Evolutionary conservation across 2,888 invertebrate species (phyloP).

Genomic region (Drosophila histrio): DNA sequence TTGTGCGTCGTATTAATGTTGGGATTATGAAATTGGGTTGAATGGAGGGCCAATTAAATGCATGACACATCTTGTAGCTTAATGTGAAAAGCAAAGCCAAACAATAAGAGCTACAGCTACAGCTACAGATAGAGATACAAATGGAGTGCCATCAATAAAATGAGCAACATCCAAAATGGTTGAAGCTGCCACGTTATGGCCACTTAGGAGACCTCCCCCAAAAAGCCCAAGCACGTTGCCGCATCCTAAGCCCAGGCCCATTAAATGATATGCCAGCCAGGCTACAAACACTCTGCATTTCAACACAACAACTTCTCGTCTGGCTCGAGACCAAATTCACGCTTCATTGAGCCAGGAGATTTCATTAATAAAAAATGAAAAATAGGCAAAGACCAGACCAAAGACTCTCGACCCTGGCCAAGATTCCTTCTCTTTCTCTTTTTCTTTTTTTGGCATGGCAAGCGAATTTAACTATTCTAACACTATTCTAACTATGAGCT

Average conservation of each 20-base stretch:
- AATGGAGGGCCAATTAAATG: slow-evolving; percentile 43
- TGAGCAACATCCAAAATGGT: slow-evolving; percentile 34
- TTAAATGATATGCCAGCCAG: slow-evolving; percentile 49
- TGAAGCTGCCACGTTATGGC: slow-evolving; percentile 53
- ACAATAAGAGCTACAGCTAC: slow-evolving; percentile 8
- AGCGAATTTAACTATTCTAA: slow-evolving; percentile 78
- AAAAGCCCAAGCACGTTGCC: slow-evolving; percentile 43
- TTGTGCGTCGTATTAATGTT: slow-evolving; percentile 42
- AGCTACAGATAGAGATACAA: slow-evolving; percentile 26
- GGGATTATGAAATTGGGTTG: slow-evolving; percentile 51
- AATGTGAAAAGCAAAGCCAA: not conserved
- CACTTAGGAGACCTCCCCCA: slow-evolving; percentile 40
- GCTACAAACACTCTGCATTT: slow-evolving; percentile 5
- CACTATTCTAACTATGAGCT: no score
- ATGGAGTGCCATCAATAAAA: slow-evolving; percentile 57
- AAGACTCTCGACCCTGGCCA: not conserved
- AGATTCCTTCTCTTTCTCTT: no score
- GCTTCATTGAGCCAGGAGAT: slow-evolving; percentile 80
- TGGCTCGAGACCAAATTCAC: slow-evolving; percentile 54
- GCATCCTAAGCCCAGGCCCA: slow-evolving; percentile 54
- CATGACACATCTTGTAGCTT: slow-evolving; percentile 40
- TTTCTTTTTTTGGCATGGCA: slow-evolving; percentile 31
- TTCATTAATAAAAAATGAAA: slow-evolving; percentile 80
- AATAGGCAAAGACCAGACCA: slow-evolving; percentile 43
- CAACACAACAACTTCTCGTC: slow-evolving; percentile 28